Evolutionary conservation across 1,140 invertebrate species (phyloP), one percentile per base, ranked within the genome.

Genomic region (Himalopsyche phryganea): DNA sequence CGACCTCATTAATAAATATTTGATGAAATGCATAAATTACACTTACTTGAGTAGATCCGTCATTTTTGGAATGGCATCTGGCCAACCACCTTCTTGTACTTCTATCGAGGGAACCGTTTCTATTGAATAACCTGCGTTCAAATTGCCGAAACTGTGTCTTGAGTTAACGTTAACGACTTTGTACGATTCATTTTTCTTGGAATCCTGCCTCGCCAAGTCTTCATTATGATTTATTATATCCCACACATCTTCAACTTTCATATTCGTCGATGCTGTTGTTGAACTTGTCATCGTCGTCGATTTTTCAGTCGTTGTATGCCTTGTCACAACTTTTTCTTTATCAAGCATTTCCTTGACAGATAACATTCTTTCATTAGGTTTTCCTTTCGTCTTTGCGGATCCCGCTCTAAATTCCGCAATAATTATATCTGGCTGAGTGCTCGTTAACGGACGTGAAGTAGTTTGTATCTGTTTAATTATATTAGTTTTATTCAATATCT

Each of bases 191-290:
- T 40, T 50, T 4, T 42, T 40, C 45, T 52, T 36, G 45, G 40
- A 23, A 2, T 32, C 33, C 4, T 17, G 38, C n/a, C 4, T 42
- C 40, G 61, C 58, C 15, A 58, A 32, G 33, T 58, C 48, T 40
- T 61, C 40, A 50, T 65, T 65, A 14, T 65, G 58, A 11, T 53
- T 51, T 28, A 65, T 65, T 23, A 65, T 65, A 38, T 60, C 58
- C 58, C 58, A 65, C 7, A 65, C 55, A 48, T 65, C 62, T 17
- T 65, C 40, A 6, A 58, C 54, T 14, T 65, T 18, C 40, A 50
- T 42, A 13, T 52, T 20, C 13, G 38, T 49, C 4, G 50, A 23
- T 53, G n/a, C n/a, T n/a, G n/a, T n/a, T n/a, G n/a, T n/a, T n/a
- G n/a, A n/a, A n/a, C n/a, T n/a, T n/a, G 17, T 48, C 18, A 23